Conservation (phyloP, 2,113 vertebrate genomes). For the Platichthys flesus region DNA sequence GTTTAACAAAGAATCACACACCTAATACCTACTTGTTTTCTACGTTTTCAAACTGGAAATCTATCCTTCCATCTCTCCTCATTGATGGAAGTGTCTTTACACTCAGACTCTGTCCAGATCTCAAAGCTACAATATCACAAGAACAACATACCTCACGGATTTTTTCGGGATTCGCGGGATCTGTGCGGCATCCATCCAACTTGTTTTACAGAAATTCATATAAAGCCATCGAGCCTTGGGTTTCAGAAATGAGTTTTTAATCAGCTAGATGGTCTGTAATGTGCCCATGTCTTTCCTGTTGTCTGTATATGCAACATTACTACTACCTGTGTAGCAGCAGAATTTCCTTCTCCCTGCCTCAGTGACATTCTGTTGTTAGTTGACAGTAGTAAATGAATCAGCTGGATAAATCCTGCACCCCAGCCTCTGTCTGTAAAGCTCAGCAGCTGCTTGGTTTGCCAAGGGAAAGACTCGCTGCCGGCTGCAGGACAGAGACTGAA, state of each 20-base stretch:
- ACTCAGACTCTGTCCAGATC: conserved; percentile 31
- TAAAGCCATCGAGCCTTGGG: conserved; percentile 58
- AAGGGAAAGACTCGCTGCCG: conserved; percentile 13
- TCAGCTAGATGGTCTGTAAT: conserved; percentile 42
- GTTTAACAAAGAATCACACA: conserved; percentile 44
- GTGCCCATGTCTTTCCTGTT: conserved; percentile 37
- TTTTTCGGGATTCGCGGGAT: conserved; percentile 9
- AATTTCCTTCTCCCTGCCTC: conserved; percentile 24
- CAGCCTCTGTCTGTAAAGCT: conserved; percentile 9
- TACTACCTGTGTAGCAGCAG: conserved; percentile 59
- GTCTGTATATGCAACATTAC: conserved; percentile 60
- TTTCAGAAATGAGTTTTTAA: conserved; percentile 35
- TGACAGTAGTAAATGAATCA: conserved; percentile 26
- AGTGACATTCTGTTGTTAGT: conserved; percentile 32
- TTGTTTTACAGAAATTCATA: conserved; percentile 40
- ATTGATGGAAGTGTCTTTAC: conserved; percentile 31
- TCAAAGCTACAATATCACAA: conserved; percentile 66
- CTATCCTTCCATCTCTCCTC: conserved; percentile 21
- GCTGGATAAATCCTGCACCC: conserved; percentile 39
- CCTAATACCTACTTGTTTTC: conserved; percentile 26
- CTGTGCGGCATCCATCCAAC: conserved; percentile 69
- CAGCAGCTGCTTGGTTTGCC: background rate
- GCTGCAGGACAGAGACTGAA: conserved; percentile 13
- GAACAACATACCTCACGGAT: conserved; percentile 75
- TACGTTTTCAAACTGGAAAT: conserved; percentile 34